These are phyloP conservation scores for Hirtodrosophila alboralis DNA, from an alignment of 2,888 invertebrate species.

Conservation along the genomic window DNA sequence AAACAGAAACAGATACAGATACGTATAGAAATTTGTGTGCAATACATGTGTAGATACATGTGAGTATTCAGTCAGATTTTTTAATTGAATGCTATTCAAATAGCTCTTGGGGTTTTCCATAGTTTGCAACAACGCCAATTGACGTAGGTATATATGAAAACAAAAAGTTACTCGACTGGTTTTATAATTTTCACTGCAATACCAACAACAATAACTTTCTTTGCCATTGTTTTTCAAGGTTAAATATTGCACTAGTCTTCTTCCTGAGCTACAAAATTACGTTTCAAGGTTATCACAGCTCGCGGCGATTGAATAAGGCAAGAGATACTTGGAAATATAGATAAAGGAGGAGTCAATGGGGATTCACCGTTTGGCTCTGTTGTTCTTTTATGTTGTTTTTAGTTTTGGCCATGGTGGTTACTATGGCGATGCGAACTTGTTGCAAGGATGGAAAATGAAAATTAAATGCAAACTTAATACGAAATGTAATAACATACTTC, in stretches of 20 bases:
- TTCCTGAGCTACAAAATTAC: slow-evolving; percentile 19
- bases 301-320: not conserved
- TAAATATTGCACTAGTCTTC: slow-evolving; percentile 40
- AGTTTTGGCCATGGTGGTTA: too few relatives aligned
- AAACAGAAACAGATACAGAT: slow-evolving; percentile 8
- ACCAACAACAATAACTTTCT: slow-evolving; percentile 49
- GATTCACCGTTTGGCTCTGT: not conserved
- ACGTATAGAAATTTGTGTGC: not conserved
- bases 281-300: slow-evolving; percentile 38
- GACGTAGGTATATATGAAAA: slow-evolving; percentile 17
- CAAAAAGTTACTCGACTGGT: slow-evolving; percentile 57
- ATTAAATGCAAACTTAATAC: too few relatives aligned
- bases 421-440: too few relatives aligned
- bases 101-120: slow-evolving; percentile 40
- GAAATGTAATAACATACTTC: too few relatives aligned
- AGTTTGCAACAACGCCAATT: slow-evolving; percentile 33
- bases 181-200: slow-evolving; percentile 48
- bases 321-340: not conserved
- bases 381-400: not conserved
- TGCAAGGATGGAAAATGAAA: too few relatives aligned
- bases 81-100: slow-evolving; percentile 48
- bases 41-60: not conserved
- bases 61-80: slow-evolving; percentile 23
- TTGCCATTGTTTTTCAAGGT: slow-evolving; percentile 53
- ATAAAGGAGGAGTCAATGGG: not conserved